Evolutionary conservation across 2,888 invertebrate species (phyloP).

Genomic region (Hyppa rectilinea): DNA sequence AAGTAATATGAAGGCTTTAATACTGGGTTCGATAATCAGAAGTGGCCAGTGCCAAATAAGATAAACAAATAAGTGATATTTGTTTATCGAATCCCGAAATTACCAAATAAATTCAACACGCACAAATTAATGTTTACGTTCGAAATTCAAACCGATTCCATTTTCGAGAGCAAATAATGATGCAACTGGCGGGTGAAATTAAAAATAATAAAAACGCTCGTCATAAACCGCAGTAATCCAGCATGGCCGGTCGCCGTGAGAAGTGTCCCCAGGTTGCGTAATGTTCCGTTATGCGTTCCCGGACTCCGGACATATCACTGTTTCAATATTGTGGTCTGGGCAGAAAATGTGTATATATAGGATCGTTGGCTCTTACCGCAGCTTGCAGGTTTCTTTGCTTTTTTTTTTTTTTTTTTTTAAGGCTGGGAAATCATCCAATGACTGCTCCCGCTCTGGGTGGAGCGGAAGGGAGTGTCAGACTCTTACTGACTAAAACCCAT

Average conservation of each 20-base stretch:
- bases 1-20: too few species aligned
- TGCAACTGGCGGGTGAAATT: constrained; percentile 51
- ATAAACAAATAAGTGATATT: constrained; percentile 1
- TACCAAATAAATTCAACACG: constrained; percentile 37
- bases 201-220: constrained; percentile 52
- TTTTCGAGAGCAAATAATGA: constrained; percentile 45
- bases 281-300: constrained; percentile 61
- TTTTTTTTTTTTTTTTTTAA: too few species aligned
- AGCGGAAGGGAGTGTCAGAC: too few species aligned
- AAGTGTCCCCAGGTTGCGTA: constrained; percentile 49
- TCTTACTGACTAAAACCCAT: too few species aligned
- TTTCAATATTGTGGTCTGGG: constrained; percentile 57
- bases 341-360: constrained; percentile 8
- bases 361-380: too few species aligned
- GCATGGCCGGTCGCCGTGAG: constrained; percentile 54
- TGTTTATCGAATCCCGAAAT: constrained; percentile 17
- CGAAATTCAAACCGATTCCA: constrained; percentile 52
- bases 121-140: constrained; percentile 41
- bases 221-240: constrained; percentile 62
- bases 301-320: constrained; percentile 67
- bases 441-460: too few species aligned
- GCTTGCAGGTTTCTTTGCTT: too few species aligned
- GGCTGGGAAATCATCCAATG: too few species aligned
- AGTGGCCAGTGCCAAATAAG: constrained; percentile 1
- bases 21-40: not conserved